Percentiles rank a stretch among this genome's conserved stretches.
Conservation (phyloP, 2,888 invertebrate species). For the Eremobia ochroleuca region DNA sequence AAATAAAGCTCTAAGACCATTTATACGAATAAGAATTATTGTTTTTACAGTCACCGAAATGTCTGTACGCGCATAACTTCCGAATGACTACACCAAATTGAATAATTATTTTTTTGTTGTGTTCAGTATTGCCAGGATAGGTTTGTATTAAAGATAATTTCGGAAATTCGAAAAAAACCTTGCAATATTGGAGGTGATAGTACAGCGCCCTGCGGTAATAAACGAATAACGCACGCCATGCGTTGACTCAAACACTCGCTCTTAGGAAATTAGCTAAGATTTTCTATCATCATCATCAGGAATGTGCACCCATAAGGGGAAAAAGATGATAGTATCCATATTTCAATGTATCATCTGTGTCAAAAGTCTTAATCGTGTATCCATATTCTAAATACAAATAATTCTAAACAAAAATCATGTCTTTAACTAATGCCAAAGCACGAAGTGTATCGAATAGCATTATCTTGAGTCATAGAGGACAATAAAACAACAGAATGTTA, state of each 20-base stretch:
- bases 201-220: conserved; percentile 79
- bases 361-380: conserved; percentile 23
- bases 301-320: background rate
- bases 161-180: too few relatives aligned
- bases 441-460: conserved; percentile 54
- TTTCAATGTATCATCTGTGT: background rate
- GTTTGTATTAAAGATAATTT: too few relatives aligned
- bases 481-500: conserved; percentile 51
- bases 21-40: too few relatives aligned
- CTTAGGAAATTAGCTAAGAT: conserved; percentile 64
- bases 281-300: conserved; percentile 24
- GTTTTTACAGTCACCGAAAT: too few relatives aligned
- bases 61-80: too few relatives aligned
- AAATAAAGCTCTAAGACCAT: too few relatives aligned
- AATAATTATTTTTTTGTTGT: too few relatives aligned
- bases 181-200: conserved; percentile 72
- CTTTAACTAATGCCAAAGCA: conserved; percentile 38
- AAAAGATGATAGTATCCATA: conserved; percentile 5
- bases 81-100: too few relatives aligned
- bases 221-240: conserved; percentile 77
- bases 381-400: conserved; percentile 26
- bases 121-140: too few relatives aligned
- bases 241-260: conserved; percentile 78
- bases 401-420: too few relatives aligned
- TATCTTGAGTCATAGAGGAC: conserved; percentile 39